Conservation (phyloP, 2,888 invertebrate genomes). For the Cerastis leucographa region DNA sequence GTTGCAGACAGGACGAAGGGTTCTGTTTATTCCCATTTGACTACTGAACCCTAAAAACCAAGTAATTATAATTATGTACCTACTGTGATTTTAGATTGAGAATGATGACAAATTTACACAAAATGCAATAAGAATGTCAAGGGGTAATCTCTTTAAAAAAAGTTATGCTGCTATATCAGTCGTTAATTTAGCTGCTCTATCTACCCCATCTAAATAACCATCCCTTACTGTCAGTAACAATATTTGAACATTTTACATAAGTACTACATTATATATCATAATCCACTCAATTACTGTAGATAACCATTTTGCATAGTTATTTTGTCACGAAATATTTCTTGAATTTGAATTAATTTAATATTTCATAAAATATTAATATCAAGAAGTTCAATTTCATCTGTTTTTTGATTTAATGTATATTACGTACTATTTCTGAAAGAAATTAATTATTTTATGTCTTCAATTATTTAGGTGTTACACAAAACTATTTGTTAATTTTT, state of each 20-base stretch:
- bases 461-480: constrained; percentile 33
- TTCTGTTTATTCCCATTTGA: background rate
- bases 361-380: background rate
- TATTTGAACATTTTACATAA: constrained; percentile 20
- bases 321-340: background rate
- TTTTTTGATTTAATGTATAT: background rate
- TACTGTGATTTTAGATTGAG: background rate
- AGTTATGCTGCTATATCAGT: background rate
- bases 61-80: background rate
- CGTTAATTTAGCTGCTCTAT: background rate
- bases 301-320: constrained; percentile 12
- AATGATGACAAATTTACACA: background rate
- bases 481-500: background rate
- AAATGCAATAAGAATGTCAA: background rate
- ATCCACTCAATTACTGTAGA: background rate
- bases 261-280: constrained; percentile 12
- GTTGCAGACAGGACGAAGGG: background rate
- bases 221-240: constrained; percentile 16
- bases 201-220: constrained; percentile 25
- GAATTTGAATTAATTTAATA: background rate
- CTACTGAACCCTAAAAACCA: background rate
- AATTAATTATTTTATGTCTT: constrained; percentile 9
- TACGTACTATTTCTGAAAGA: background rate
- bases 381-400: background rate
- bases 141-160: background rate